Evolutionary conservation across 2,113 vertebrate genomes (phyloP).

Genomic region (Stegastes partitus): DNA sequence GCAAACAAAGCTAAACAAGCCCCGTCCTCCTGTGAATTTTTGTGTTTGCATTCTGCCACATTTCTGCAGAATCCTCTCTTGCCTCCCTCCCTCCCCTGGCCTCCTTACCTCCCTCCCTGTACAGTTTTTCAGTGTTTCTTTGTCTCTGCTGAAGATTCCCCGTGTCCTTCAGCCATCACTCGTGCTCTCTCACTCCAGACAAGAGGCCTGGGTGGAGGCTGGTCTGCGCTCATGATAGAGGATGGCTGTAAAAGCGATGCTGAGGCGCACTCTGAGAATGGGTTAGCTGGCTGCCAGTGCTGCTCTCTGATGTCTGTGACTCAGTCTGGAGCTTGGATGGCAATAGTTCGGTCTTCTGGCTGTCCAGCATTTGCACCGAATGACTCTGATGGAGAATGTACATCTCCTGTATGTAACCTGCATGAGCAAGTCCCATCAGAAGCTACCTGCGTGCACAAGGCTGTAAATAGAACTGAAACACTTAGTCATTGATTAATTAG

Average conservation of each 20-base stretch:
- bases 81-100: not conserved
- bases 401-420: not conserved
- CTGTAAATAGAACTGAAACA: not conserved
- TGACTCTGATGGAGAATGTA: conserved; percentile 20
- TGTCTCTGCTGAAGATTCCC: conserved; percentile 58
- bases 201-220: conserved; percentile 24
- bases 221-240: conserved; percentile 21
- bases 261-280: conserved; percentile 34
- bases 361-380: not conserved
- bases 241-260: conserved; percentile 37
- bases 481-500: conserved; percentile 1
- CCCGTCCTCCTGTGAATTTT: not conserved
- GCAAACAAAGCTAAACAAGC: not conserved
- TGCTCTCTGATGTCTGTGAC: conserved; percentile 57
- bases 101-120: not conserved
- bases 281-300: conserved; percentile 14
- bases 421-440: not conserved
- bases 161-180: conserved; percentile 49
- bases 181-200: conserved; percentile 18
- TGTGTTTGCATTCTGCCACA: conserved; percentile 8
- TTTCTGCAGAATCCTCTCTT: conserved; percentile 18
- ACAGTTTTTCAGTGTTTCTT: conserved; percentile 30
- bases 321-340: conserved; percentile 41
- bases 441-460: not conserved
- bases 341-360: not conserved